Percentiles rank a stretch among this genome's conserved stretches.
phyloP scores from a whole-genome alignment of 2,113 vertebrate genomes.

The Rhagologus leucostigma region DNA sequence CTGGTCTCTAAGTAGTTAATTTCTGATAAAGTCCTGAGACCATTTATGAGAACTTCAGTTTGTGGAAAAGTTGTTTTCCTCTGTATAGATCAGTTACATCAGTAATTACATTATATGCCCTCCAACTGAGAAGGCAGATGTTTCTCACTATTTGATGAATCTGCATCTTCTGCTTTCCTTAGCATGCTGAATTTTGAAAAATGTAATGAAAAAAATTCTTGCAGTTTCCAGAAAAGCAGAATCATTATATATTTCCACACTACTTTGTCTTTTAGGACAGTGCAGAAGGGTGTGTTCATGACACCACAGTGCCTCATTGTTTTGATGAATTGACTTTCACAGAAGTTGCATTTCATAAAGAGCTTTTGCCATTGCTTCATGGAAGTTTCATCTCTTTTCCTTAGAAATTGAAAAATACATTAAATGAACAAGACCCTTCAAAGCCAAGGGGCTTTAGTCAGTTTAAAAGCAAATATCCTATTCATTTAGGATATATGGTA shows the following conservation, averaged over 20 bases:
- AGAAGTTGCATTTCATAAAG: not conserved
- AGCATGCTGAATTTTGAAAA: not conserved
- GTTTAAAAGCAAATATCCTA: not conserved
- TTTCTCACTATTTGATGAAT: not conserved
- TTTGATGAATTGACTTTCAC: not conserved
- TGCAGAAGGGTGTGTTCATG: not conserved
- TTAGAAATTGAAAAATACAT: not conserved
- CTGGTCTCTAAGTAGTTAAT: not conserved
- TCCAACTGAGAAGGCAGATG: not conserved
- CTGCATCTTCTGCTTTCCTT: not conserved
- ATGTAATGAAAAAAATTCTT: not conserved
- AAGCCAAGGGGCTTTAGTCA: not conserved
- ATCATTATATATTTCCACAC: not conserved
- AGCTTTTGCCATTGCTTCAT: not conserved
- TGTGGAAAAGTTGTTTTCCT: not conserved
- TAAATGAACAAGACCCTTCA: not conserved
- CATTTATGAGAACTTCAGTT: not conserved
- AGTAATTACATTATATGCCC: not conserved
- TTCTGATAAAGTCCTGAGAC: not conserved
- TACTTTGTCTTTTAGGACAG: not conserved
- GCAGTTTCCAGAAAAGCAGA: not conserved
- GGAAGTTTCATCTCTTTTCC: not conserved
- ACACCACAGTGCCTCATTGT: not conserved
- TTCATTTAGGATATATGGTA: not conserved
- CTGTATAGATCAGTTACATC: not conserved